Evolutionary conservation across 2,888 invertebrate genomes (phyloP).

Genomic region (Tineola bisselliella): DNA sequence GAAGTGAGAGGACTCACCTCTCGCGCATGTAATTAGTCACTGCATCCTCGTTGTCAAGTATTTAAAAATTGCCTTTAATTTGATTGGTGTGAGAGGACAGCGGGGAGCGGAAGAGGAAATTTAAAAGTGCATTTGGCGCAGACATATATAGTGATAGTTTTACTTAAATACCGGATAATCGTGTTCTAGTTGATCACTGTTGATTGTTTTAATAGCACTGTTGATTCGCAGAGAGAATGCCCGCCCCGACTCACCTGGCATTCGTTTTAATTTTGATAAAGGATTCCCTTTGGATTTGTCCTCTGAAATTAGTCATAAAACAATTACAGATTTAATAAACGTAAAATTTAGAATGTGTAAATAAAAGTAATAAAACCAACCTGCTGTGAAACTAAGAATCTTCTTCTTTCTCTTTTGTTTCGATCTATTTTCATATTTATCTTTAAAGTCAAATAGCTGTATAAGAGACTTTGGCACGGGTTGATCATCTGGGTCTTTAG

Average conservation of each 20-base stretch:
- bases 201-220: conserved; percentile 68
- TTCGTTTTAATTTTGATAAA: conserved; percentile 65
- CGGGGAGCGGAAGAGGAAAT: too few relatives aligned
- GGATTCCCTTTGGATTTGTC: conserved; percentile 43
- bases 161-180: conserved; percentile 36
- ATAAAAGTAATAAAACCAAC: neutral
- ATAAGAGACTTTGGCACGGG: conserved; percentile 77
- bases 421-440: conserved; percentile 17
- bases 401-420: neutral
- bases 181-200: conserved; percentile 20
- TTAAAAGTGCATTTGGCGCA: too few relatives aligned
- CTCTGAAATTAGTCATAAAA: conserved; percentile 22
- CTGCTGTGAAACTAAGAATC: neutral
- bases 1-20: too few relatives aligned
- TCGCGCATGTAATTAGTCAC: too few relatives aligned
- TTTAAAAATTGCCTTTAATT: too few relatives aligned
- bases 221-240: conserved; percentile 74
- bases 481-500: conserved; percentile 75
- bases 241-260: conserved; percentile 70
- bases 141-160: neutral
- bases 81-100: too few relatives aligned
- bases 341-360: conserved; percentile 5
- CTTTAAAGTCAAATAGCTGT: conserved; percentile 60
- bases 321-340: conserved; percentile 19
- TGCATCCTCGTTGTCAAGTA: too few relatives aligned